Conservation (phyloP, 2,888 invertebrate genomes). For the Leuctra nigra region DNA sequence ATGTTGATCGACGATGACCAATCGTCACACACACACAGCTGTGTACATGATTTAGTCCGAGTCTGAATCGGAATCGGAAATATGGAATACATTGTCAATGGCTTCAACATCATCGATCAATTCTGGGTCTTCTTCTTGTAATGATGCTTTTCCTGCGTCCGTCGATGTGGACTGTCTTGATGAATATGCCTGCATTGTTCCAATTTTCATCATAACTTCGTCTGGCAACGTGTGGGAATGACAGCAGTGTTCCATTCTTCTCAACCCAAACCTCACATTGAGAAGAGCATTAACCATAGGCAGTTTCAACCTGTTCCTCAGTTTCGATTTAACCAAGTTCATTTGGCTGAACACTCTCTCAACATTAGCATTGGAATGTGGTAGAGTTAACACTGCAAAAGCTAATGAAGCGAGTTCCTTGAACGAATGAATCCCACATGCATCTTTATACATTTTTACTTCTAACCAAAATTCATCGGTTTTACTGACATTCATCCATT, state of each 20-base stretch:
- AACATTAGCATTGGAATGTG: not conserved
- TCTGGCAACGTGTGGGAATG: not conserved
- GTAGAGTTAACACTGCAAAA: not conserved
- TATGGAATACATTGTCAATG: no score
- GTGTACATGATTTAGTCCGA: no score
- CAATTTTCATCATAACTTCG: no score
- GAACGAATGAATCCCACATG: not conserved
- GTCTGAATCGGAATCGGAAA: no score
- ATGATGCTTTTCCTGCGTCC: no score
- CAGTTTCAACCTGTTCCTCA: not conserved
- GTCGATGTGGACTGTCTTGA: no score
- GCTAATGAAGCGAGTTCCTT: not conserved
- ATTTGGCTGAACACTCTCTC: not conserved
- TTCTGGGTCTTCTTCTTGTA: no score
- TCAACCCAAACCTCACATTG: not conserved
- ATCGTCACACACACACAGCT: no score
- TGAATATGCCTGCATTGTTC: no score
- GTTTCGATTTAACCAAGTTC: not conserved
- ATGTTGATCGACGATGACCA: no score
- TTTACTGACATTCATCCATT: not conserved
- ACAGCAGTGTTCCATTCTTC: not conserved
- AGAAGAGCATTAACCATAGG: not conserved
- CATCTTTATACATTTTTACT: not conserved
- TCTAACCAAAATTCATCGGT: not conserved
- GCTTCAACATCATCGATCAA: no score